These are phyloP conservation scores for Sepiola atlantica DNA, from an alignment of 2,888 invertebrate species.

Conservation along the genomic window DNA sequence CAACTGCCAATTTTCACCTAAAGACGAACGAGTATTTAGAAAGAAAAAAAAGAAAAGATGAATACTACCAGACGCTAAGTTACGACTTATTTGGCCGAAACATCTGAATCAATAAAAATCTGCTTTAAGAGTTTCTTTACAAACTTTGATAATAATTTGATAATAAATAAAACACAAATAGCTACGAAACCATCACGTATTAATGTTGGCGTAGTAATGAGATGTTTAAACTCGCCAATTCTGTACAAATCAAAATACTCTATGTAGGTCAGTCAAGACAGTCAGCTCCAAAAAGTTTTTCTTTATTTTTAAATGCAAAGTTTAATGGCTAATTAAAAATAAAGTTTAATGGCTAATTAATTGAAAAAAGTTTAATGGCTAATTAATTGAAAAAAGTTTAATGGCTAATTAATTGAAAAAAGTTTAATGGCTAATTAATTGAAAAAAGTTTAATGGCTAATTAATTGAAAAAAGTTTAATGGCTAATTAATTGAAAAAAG, in stretches of 20 bases:
- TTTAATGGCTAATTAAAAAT: background rate
- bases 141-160: background rate
- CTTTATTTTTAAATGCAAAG: background rate
- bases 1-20: background rate
- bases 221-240: background rate
- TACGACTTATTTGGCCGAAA: background rate
- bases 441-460: too few relatives aligned
- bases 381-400: too few relatives aligned
- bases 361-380: too few relatives aligned
- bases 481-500: too few relatives aligned
- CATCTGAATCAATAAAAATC: background rate
- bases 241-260: background rate
- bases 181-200: background rate
- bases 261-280: background rate
- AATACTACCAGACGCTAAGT: background rate
- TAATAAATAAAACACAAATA: background rate
- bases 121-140: background rate
- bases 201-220: background rate
- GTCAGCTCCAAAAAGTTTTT: background rate
- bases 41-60: too few relatives aligned
- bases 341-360: too few relatives aligned
- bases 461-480: too few relatives aligned
- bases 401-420: too few relatives aligned
- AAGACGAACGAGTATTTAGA: background rate
- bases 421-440: too few relatives aligned